Evolutionary conservation across 2,888 invertebrate genomes (phyloP).

Genomic region (Pachliopta kotzebuea): DNA sequence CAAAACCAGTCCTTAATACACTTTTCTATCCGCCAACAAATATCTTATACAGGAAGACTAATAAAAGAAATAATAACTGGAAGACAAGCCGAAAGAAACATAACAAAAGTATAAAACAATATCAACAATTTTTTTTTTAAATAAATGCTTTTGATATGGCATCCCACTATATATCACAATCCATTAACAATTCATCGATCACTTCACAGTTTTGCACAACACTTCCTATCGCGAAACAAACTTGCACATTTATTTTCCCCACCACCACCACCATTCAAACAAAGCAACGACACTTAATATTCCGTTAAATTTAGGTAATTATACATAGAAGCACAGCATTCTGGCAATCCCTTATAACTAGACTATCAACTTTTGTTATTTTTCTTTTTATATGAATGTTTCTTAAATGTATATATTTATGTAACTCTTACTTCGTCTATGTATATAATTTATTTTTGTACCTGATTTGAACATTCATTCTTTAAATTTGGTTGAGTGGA

Average conservation of each 20-base stretch:
- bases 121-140: slow-evolving; percentile 32
- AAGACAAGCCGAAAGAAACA: slow-evolving; percentile 51
- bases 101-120: slow-evolving; percentile 30
- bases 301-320: neutral
- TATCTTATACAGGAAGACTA: slow-evolving; percentile 44
- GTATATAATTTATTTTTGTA: slow-evolving; percentile 25
- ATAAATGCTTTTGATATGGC: slow-evolving; percentile 59
- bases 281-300: neutral
- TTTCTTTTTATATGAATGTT: slow-evolving; percentile 11
- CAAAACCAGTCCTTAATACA: slow-evolving; percentile 25
- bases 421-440: slow-evolving; percentile 14
- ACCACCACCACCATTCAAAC: slow-evolving; percentile 36
- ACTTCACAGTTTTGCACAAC: slow-evolving; percentile 32
- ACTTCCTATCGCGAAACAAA: slow-evolving; percentile 41
- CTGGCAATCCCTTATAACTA: slow-evolving; percentile 2
- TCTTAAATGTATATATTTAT: slow-evolving; percentile 12
- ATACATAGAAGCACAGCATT: slow-evolving; percentile 1
- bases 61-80: slow-evolving; percentile 46
- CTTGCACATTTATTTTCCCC: slow-evolving; percentile 43
- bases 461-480: slow-evolving; percentile 19
- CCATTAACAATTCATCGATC: slow-evolving; percentile 27
- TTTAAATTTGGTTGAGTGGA: neutral
- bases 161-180: slow-evolving; percentile 38
- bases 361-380: slow-evolving; percentile 5
- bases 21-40: slow-evolving; percentile 33